Evolutionary conservation across 2,113 vertebrate genomes (phyloP).

Genomic region (Varanus salvator): DNA sequence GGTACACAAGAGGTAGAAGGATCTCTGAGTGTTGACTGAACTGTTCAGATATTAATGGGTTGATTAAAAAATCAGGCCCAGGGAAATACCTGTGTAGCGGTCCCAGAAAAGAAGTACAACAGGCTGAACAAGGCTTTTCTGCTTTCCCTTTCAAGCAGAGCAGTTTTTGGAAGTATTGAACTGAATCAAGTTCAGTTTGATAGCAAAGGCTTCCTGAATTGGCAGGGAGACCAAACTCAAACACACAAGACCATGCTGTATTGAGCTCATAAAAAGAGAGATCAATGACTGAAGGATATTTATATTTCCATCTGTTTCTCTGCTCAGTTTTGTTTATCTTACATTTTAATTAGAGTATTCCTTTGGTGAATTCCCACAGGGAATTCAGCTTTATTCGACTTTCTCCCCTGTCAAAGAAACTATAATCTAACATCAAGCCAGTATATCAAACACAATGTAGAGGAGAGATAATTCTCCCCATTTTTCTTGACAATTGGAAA

Average conservation of each 20-base stretch:
- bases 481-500: neutral
- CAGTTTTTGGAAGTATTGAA: neutral
- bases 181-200: neutral
- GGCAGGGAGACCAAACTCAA: neutral
- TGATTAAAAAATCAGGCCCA: neutral
- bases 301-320: neutral
- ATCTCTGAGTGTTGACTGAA: neutral
- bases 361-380: conserved; percentile 26
- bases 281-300: neutral
- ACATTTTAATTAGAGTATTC: conserved; percentile 16
- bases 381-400: neutral
- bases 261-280: conserved; percentile 6
- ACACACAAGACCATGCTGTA: conserved; percentile 9
- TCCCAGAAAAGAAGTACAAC: neutral
- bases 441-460: neutral
- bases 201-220: neutral
- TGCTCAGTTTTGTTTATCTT: neutral
- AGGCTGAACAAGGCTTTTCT: neutral
- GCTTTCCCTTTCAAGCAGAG: neutral
- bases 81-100: neutral
- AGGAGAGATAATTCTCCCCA: accelerated
- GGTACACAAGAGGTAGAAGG: neutral
- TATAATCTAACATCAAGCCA: neutral
- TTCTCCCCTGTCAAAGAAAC: conserved; percentile 5
- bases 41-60: neutral